Percentiles rank a stretch among this genome's conserved stretches.
Conservation (phyloP, 2,113 vertebrate genomes). For the Spermophilus dauricus region DNA sequence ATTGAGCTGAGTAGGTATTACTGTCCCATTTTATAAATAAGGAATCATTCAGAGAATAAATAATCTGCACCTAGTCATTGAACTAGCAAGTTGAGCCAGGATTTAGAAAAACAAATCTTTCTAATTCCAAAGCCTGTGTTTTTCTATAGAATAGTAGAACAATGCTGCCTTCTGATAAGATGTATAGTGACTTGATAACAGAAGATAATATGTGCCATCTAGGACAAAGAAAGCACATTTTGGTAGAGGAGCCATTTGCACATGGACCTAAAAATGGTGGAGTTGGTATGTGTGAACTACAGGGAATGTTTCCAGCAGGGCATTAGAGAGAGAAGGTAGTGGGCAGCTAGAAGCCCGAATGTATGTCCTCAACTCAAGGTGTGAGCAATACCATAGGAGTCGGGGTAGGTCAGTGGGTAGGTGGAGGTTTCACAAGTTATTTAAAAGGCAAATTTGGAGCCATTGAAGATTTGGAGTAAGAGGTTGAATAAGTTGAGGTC, state of each 20-base stretch:
- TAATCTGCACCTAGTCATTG: not conserved
- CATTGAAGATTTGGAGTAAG: not conserved
- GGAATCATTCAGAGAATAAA: not conserved
- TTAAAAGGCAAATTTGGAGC: not conserved
- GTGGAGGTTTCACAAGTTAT: not conserved
- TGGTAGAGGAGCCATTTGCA: not conserved
- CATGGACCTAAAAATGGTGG: not conserved
- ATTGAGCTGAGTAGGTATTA: not conserved
- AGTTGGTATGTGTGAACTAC: not conserved
- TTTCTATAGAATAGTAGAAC: not conserved
- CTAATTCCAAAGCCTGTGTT: not conserved
- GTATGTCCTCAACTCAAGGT: not conserved
- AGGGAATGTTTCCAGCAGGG: not conserved
- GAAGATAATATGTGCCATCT: not conserved
- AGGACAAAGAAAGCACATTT: not conserved
- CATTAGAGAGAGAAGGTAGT: rapidly evolving
- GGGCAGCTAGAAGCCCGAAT: too few species aligned
- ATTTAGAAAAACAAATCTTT: not conserved
- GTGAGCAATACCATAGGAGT: not conserved
- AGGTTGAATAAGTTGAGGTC: not conserved
- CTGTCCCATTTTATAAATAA: not conserved
- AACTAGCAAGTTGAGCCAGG: not conserved
- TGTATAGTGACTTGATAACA: not conserved
- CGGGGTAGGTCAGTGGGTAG: too few species aligned
- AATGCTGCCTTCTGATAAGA: not conserved